phyloP scores from a whole-genome alignment of 2,888 invertebrate species.

The Arrhopalites spinosus region DNA sequence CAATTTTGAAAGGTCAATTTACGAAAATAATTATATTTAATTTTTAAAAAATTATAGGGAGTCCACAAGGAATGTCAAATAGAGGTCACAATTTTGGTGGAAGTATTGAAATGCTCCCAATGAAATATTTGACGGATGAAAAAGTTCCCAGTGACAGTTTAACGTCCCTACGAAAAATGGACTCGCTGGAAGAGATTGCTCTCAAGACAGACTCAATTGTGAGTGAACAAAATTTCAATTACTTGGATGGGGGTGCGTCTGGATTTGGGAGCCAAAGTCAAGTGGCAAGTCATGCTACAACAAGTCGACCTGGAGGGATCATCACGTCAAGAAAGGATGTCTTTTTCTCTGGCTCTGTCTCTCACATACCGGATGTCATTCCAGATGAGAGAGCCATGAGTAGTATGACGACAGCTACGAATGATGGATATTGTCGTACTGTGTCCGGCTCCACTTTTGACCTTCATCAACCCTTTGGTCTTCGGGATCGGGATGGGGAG shows the following conservation, averaged over 20 bases:
- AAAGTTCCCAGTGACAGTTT: neutral
- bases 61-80: neutral
- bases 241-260: neutral
- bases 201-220: slow-evolving; percentile 21
- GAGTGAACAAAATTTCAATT: neutral
- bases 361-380: slow-evolving; percentile 8
- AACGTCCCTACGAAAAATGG: neutral
- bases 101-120: neutral
- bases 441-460: neutral
- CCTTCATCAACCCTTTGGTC: neutral
- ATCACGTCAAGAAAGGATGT: slow-evolving; percentile 76
- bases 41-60: neutral
- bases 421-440: neutral
- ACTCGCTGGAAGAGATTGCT: slow-evolving; percentile 24
- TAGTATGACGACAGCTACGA: too few relatives aligned
- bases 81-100: neutral
- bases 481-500: neutral
- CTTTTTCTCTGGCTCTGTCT: neutral
- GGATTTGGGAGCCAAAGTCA: too few relatives aligned
- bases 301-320: slow-evolving; percentile 59
- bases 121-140: neutral
- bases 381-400: neutral
- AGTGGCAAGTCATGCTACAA: neutral
- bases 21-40: neutral
- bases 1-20: neutral